Conservation (phyloP, 2,888 invertebrate species). For the Spodoptera exigua region DNA sequence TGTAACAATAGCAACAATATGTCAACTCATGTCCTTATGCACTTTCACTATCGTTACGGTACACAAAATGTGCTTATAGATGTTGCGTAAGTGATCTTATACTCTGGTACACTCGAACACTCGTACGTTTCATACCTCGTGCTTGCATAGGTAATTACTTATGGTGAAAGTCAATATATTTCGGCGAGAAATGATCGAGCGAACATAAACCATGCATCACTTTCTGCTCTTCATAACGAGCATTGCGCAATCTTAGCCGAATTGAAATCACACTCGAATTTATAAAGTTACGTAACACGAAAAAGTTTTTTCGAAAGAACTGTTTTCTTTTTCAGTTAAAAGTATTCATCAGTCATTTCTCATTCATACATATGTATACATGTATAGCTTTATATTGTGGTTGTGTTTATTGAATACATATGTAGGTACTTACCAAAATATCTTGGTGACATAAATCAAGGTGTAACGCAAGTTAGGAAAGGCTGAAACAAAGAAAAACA, state of each 20-base stretch:
- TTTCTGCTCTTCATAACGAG: conserved; percentile 74
- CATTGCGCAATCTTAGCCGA: conserved; percentile 67
- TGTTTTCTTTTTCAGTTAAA: conserved; percentile 26
- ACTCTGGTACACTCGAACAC: too few relatives aligned
- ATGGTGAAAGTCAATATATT: conserved; percentile 84
- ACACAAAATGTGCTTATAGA: conserved; percentile 69
- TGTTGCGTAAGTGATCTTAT: conserved; percentile 65
- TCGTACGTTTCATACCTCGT: conserved; percentile 33
- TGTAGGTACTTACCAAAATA: conserved; percentile 72
- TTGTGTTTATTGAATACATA: too few relatives aligned
- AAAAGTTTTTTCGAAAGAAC: conserved; percentile 29
- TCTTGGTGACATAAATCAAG: conserved; percentile 85
- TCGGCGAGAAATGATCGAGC: conserved; percentile 80
- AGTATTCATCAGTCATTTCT: neutral
- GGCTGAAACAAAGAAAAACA: conserved; percentile 77
- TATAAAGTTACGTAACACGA: conserved; percentile 57
- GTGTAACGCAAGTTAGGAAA: conserved; percentile 69
- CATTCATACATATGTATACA: conserved; percentile 24
- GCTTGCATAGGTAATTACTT: conserved; percentile 75
- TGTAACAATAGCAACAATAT: conserved; percentile 34
- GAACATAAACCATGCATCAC: conserved; percentile 67
- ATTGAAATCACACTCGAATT: conserved; percentile 47
- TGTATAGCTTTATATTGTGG: too few relatives aligned
- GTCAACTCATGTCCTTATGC: conserved; percentile 63
- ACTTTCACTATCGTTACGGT: conserved; percentile 72